Conservation (phyloP, 2,888 invertebrate genomes). For the Nebria brevicollis region DNA sequence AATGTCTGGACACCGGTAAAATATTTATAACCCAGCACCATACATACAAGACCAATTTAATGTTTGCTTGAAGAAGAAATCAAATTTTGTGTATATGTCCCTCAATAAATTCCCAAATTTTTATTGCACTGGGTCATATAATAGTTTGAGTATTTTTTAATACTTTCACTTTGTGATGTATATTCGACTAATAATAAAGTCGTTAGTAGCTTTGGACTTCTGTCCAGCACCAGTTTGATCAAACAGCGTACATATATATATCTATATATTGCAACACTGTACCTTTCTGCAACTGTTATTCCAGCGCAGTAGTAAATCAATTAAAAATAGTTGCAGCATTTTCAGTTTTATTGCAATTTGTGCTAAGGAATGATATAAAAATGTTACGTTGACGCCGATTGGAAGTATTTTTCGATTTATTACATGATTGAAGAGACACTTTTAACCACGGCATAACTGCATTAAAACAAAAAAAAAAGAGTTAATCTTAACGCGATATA, state of each 20-base stretch:
- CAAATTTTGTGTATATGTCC: background rate
- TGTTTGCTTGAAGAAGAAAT: background rate
- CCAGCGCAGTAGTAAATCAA: too few relatives aligned
- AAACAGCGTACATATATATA: too few relatives aligned
- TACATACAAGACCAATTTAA: background rate
- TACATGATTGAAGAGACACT: background rate
- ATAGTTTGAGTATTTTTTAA: background rate
- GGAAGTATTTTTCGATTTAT: background rate
- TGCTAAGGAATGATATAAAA: background rate
- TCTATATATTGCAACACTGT: too few relatives aligned
- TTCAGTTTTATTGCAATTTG: background rate
- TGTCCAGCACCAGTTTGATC: background rate
- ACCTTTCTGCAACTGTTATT: too few relatives aligned
- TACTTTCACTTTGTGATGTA: background rate
- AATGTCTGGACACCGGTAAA: background rate
- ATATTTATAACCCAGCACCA: background rate
- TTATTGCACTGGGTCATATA: background rate
- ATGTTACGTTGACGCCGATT: background rate
- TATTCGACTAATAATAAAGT: background rate
- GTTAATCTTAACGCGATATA: slow-evolving; percentile 13
- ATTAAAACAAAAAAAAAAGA: background rate
- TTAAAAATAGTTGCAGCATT: too few relatives aligned
- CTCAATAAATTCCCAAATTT: background rate
- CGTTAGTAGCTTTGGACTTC: background rate
- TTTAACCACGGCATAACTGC: background rate